Conservation (phyloP, 2,888 invertebrate species). For the Mythimna albipuncta region DNA sequence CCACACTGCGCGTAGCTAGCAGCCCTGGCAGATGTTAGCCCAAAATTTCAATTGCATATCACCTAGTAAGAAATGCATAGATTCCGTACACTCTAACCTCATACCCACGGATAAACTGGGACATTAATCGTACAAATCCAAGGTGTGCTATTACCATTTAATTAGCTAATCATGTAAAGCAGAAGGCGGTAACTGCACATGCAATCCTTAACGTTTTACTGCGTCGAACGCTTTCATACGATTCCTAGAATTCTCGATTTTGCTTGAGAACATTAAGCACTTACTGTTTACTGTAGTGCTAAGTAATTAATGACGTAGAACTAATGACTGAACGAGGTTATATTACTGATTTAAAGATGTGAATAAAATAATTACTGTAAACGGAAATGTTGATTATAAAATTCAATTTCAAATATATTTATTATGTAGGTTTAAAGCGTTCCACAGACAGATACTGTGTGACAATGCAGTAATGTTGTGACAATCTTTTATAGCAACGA, state of each 20-base stretch:
- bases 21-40: no score
- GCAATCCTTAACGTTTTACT: conserved; percentile 29
- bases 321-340: background rate
- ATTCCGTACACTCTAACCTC: background rate
- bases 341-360: background rate
- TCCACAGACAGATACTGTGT: no score
- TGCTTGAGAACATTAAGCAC: background rate
- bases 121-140: conserved; percentile 19
- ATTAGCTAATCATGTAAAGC: conserved; percentile 47
- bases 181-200: conserved; percentile 42
- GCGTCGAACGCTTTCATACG: conserved; percentile 11
- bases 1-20: no score
- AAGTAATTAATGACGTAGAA: background rate
- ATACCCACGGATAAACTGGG: background rate
- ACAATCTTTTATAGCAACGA: no score
- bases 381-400: no score
- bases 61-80: background rate
- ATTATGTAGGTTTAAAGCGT: no score
- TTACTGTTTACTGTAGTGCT: no score
- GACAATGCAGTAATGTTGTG: no score
- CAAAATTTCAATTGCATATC: no score
- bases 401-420: no score
- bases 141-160: conserved; percentile 46
- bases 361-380: background rate
- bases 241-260: background rate